These are phyloP conservation scores for Tenodera sinensis DNA, from an alignment of 2,888 invertebrate genomes.

Conservation along the genomic window DNA sequence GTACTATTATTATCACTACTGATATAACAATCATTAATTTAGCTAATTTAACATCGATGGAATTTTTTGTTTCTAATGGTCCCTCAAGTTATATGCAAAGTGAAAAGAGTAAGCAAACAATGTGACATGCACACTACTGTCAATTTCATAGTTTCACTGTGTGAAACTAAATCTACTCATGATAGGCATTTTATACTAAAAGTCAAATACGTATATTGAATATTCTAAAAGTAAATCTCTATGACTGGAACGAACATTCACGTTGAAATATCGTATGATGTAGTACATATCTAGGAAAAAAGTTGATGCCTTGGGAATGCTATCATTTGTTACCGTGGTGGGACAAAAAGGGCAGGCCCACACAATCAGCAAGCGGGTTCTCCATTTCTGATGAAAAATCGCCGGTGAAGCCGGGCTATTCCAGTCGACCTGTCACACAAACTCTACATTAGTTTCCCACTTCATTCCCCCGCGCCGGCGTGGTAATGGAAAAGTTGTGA, in stretches of 20 bases:
- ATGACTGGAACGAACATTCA: not conserved
- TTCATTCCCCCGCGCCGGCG: not conserved
- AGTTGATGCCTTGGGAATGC: not conserved
- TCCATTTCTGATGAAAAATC: not conserved
- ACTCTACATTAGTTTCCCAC: not conserved
- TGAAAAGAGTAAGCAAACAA: no score
- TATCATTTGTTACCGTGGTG: not conserved
- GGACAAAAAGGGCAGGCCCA: not conserved
- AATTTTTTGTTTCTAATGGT: no score
- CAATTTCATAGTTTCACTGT: no score
- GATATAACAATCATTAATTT: no score
- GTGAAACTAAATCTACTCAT: no score
- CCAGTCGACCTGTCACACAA: conserved; percentile 7
- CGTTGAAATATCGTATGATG: not conserved
- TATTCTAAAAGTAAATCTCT: no score
- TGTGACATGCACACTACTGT: no score
- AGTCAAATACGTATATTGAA: no score
- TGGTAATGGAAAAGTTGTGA: conserved; percentile 8
- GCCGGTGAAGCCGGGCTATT: not conserved
- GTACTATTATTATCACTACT: no score
- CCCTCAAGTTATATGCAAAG: no score
- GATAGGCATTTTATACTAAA: no score
- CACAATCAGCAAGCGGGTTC: not conserved
- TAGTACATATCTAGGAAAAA: not conserved
- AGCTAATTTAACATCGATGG: no score